Evolutionary conservation across 2,888 invertebrate species (phyloP).

Genomic region (Bugula neritina): DNA sequence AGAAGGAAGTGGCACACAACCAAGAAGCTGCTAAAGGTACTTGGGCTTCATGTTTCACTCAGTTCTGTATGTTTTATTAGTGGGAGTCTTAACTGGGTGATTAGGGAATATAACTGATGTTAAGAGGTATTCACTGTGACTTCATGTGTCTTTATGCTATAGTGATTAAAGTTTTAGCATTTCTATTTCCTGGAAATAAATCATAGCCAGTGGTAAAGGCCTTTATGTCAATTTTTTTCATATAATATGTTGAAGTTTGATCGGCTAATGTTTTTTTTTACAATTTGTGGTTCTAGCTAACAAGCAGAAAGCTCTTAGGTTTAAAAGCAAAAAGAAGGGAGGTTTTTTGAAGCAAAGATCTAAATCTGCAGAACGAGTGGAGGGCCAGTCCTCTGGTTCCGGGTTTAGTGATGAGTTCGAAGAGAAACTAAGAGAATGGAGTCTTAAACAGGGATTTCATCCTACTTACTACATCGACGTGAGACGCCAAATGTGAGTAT

Average conservation of each 20-base stretch:
- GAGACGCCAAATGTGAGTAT: background rate
- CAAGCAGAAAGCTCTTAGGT: conserved; percentile 2
- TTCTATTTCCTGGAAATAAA: too few species aligned
- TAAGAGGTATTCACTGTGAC: too few species aligned
- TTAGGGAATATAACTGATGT: too few species aligned
- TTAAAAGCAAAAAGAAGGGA: conserved; percentile 8
- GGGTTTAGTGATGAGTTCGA: conserved; percentile 21
- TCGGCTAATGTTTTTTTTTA: too few species aligned
- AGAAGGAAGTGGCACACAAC: conserved; percentile 6
- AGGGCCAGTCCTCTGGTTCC: background rate
- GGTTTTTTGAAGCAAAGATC: conserved; percentile 20
- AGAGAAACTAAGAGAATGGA: conserved; percentile 26
- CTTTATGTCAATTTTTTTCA: too few species aligned
- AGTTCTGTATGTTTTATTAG: too few species aligned
- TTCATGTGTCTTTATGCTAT: too few species aligned
- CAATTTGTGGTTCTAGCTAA: background rate
- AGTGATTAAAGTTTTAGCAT: too few species aligned
- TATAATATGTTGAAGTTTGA: too few species aligned
- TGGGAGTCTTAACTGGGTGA: too few species aligned
- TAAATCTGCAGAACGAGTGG: conserved; percentile 14
- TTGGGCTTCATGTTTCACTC: too few species aligned
- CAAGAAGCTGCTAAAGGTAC: background rate
- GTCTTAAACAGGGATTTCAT: conserved; percentile 23
- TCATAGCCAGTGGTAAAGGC: too few species aligned
- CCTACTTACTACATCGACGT: conserved; percentile 25